A percentile compares a stretch with the other conserved stretches of the same genome.
Conservation (phyloP, 1,140 invertebrate species). For the Alviniconcha marisindica region DNA sequence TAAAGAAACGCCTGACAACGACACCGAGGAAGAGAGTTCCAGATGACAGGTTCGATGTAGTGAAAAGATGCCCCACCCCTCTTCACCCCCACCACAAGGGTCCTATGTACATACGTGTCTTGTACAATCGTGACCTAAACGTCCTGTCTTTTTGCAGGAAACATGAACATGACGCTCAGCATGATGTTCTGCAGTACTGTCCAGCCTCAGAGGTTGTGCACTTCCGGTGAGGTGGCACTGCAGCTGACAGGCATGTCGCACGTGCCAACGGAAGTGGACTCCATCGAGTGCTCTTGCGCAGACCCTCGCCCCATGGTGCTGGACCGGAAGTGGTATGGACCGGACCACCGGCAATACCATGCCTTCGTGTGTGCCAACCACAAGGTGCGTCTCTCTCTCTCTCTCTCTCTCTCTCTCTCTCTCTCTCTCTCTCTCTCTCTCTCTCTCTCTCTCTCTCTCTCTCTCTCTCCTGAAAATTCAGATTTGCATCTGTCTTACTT, state of each 20-base stretch:
- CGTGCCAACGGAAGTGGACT: slow-evolving; percentile 14
- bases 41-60: too few species aligned
- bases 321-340: neutral
- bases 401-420: too few species aligned
- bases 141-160: neutral
- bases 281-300: slow-evolving; percentile 4
- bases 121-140: too few species aligned
- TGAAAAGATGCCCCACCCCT: too few species aligned
- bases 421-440: too few species aligned
- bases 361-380: slow-evolving; percentile 5
- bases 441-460: too few species aligned
- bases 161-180: slow-evolving; percentile 18
- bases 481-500: too few species aligned
- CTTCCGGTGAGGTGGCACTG: neutral
- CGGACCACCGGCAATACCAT: slow-evolving; percentile 10
- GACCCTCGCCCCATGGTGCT: neutral
- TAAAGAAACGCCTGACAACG: too few species aligned
- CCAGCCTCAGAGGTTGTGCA: neutral
- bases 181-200: slow-evolving; percentile 12
- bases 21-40: too few species aligned
- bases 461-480: too few species aligned
- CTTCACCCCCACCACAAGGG: too few species aligned
- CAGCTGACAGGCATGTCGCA: neutral
- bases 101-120: too few species aligned
- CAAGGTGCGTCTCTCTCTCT: neutral